A percentile compares a stretch with the other conserved stretches of the same genome.
Evolutionary conservation across 2,888 invertebrate genomes (phyloP).

Genomic region (Orchesellides sinensis): DNA sequence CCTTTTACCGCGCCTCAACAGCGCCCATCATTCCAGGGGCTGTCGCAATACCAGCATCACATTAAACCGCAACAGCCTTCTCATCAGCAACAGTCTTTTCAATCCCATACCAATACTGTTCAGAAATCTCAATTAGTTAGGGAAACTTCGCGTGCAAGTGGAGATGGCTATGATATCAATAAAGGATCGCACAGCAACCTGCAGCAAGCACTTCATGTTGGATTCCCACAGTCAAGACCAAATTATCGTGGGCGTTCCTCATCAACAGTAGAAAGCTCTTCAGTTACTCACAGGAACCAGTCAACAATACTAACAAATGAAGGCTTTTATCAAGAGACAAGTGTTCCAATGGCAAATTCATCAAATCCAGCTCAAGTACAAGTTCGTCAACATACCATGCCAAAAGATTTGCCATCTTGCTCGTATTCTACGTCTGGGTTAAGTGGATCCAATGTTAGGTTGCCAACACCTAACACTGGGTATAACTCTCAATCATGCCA

Average conservation of each 20-base stretch:
- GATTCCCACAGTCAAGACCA: background rate
- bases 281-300: too few species aligned
- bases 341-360: background rate
- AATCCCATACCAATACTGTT: background rate
- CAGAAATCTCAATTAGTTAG: slow-evolving; percentile 8
- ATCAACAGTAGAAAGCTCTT: background rate
- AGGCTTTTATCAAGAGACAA: background rate
- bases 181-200: background rate
- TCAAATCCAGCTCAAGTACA: background rate
- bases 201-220: background rate
- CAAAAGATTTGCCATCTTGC: slow-evolving; percentile 25
- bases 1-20: slow-evolving; percentile 9
- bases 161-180: slow-evolving; percentile 45
- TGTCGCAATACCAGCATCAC: slow-evolving; percentile 18
- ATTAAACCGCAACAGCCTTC: background rate
- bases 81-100: slow-evolving; percentile 24
- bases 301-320: too few species aligned
- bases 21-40: slow-evolving; percentile 17
- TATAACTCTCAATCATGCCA: too few species aligned
- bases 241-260: background rate
- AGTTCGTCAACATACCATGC: background rate
- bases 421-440: too few species aligned
- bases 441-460: too few species aligned
- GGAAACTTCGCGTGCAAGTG: slow-evolving; percentile 8
- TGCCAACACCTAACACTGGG: too few species aligned